Base-by-base conservation (phyloP, 2,797 vertebrate genomes). In the Myotis findleyi region DNA sequence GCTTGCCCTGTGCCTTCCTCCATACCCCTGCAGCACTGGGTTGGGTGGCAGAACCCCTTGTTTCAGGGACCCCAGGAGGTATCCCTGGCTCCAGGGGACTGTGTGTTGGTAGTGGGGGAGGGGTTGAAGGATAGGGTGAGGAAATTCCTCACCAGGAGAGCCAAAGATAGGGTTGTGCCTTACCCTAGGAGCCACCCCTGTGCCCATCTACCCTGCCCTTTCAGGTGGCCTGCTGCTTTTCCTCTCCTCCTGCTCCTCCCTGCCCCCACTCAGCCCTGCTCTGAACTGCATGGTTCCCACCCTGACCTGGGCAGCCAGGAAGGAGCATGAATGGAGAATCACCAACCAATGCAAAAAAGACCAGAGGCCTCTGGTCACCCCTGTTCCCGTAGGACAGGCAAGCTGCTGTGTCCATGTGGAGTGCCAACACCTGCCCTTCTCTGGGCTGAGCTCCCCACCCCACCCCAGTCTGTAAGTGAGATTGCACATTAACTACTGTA, bases 401-500 rank as follows among this genome's bases (percentile, higher is more conserved):
- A 97, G 98, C 98, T 98, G 98, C 98, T 98, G 98, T 98, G 98
- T 98, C 98, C 98, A 98, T 98, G 98, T 99, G 99, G 99, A 99
- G 99, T 99, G 99, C 98, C 97, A 97, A 97, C 89, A 68, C 83
- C 96, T 80, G 92, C 88, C 95, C 94, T 38, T 8, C 75, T 87
- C 89, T 16, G 33, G 94, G 82, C 93, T 55, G 7, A 84, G 53
- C 51, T 36, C 25, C 25, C 23, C 3, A 10, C 66, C 73, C 87
- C 64, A 76, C 95, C 92, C 20, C 41, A 91, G 95, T 96, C 97
- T 98, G 97, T 98, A 98, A 98, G 98, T 98, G 99, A 98, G 98
- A 99, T 99, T 99, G 99, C 99, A 99, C 99, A 99, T 99, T 98
- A 98, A 99, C 99, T 99, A 99, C 99, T 99, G 99, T 99, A 99